A percentile compares a stretch with the other conserved stretches of the same genome.
Conservation (phyloP, 2,888 invertebrate species). For the Napeogenes inachia region DNA sequence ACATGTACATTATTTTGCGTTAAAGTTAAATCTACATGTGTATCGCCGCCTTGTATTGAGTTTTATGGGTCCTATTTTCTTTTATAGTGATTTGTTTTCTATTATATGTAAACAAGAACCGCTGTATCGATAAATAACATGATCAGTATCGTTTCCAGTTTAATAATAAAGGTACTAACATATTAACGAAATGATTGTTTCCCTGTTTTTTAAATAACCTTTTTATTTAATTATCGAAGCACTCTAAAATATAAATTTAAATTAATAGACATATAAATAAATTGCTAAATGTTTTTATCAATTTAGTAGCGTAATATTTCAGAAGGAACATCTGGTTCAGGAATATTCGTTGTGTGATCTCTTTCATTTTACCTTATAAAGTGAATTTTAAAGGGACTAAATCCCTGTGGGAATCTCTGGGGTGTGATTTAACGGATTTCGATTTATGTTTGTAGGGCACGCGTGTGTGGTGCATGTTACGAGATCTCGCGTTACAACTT, state of each 20-base stretch:
- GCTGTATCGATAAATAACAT: too few relatives aligned
- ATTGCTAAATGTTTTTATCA: too few relatives aligned
- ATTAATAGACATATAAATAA: too few relatives aligned
- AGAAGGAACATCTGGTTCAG: too few relatives aligned
- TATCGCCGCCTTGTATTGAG: constrained; percentile 11
- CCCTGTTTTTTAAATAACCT: too few relatives aligned
- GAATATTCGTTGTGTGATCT: not conserved
- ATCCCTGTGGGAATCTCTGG: constrained; percentile 56
- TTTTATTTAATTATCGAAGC: too few relatives aligned
- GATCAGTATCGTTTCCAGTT: too few relatives aligned
- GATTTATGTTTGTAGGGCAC: constrained; percentile 61
- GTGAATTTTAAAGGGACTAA: constrained; percentile 55
- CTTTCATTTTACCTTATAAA: constrained; percentile 42
- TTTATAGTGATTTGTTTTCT: constrained; percentile 11
- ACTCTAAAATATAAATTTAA: too few relatives aligned
- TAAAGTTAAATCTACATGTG: constrained; percentile 16
- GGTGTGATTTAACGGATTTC: constrained; percentile 62
- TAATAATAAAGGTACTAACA: too few relatives aligned
- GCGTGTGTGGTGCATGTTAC: constrained; percentile 39
- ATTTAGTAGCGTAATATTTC: too few relatives aligned
- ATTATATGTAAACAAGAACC: not conserved
- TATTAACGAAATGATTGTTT: too few relatives aligned
- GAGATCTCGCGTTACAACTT: constrained; percentile 1
- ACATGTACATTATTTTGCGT: constrained; percentile 12
- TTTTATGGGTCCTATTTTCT: constrained; percentile 20